Base-by-base conservation (phyloP, 2,797 vertebrate species). In the Alca torda region DNA sequence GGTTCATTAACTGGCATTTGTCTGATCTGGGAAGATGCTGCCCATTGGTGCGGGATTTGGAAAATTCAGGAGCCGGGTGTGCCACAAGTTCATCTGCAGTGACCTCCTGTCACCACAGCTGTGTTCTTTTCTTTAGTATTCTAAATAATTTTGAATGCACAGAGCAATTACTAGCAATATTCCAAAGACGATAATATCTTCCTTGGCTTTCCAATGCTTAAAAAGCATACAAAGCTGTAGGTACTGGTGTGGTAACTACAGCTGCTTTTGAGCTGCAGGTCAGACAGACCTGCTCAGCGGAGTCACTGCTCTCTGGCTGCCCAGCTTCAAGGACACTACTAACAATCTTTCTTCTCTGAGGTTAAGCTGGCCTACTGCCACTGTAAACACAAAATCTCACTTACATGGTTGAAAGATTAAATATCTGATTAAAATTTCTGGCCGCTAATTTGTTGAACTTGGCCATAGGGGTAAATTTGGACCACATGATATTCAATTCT, bases 381-480 rank as follows among this genome's bases (percentile, higher is more conserved):
- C 67, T 89, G 93, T 96, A 97, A 98, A 98, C 94, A 98, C 90
- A 69, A 96, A 97, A 96, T 98, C 97, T 98, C 97, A 97, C 98
- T 98, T 97, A 97, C 97, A 97, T 97, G 93, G 97, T 97, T 96
- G 97, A 98, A 98, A 98, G 98, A 98, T 98, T 98, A 98, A 98
- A 98, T 98, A 98, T 98, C 97, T 98, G 98, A 98, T 98, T 98
- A 97, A 97, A 97, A 98, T 96, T 98, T 97, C 97, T 98, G 98
- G 98, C 98, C 72, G 95, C 94, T 98, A 97, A 98, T 98, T 97
- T 98, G 97, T 98, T 98, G 98, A 98, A 97, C 96, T 98, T 98
- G 98, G 98, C 97, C 81, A 85, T 90, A 77, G 56, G 80, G 93
- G 33, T 92, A 83, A 68, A 92, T 96, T 92, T 92, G 85, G 96